Base-by-base conservation (phyloP, 2,113 vertebrate species). In the Dermatemys mawii region DNA sequence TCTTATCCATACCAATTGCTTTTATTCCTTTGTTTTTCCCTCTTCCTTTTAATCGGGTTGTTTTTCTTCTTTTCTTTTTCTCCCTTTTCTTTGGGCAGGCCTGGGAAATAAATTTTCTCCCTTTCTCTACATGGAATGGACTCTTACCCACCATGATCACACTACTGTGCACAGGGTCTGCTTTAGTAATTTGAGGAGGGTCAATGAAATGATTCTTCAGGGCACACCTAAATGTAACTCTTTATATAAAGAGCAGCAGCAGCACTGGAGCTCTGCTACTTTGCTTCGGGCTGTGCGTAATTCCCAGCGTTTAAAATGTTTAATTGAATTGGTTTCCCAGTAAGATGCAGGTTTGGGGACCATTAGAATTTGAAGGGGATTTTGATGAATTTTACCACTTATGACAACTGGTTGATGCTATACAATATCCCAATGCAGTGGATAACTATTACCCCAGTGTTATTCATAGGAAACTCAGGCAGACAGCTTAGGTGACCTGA, bases 161-260 rank as follows among this genome's bases (percentile, higher is more conserved):
- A 88, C 90, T 96, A 91, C 84, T 92, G 84, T 75, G 2, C 95
- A 93, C 83, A 88, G 92, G 82, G 54, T 93, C 92, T 87, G 73
- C 93, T 95, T 94, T 91, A 95, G 97, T 93, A 93, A 96, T 94
- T 96, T 1, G 70, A 88, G 96, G 91, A 93, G 63, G 55, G 80
- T 96, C 90, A 89, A 84, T 90, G 90, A 96, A 51, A 91, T 93
- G 90, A 90, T 70, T 76, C 86, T 83, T 93, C 91, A 94, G 84
- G 79, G 96, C 88, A 96, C 90, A 44, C 73, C 41, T 14, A 27
- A 46, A 8, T 4, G 19, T 38, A 70, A 70, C n/a, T 38, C 32
- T 21, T 70, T 38, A 27, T 46, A 29, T 27, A 44, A 75, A 6
- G 41, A 46, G 41, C 22, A 46, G 73, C 41, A 16, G 41, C 22